Base-by-base conservation (phyloP, 2,888 invertebrate species). In the Conistra vaccinii region DNA sequence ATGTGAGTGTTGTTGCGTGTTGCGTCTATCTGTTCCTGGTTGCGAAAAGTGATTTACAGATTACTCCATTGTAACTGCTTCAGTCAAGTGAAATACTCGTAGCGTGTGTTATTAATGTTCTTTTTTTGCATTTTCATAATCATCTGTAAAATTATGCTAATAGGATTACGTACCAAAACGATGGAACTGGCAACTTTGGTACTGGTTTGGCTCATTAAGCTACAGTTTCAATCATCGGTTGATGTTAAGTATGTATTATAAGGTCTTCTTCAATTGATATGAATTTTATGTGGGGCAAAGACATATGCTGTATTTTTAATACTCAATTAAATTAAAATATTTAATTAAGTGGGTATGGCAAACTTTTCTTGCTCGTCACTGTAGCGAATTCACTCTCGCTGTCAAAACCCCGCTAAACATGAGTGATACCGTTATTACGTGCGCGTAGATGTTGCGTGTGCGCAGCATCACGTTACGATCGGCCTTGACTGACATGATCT, bases 401-500 rank as follows among this genome's bases (percentile, higher is more conserved):
- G 65, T 81, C 71, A 76, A 68, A 76, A 69, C 69, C 66, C 60
- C 84, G 74, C 51, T 78, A 23, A 85, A 66, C 73, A 84, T 74
- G 80, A 80, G 71, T 73, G 83, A 85, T 85, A 79, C 85, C 82
- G 85, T 85, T 85, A 87, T 84, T 72, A 85, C 86, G 70, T 83
- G 86, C 78, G 26, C 65, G 48, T 42, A 66, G 58, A 65, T 39
- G 69, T 84, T 86, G 85, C 87, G 84, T 86, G 77, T 9, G 73
- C 75, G 65, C 83, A 81, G 65, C 71, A 67, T 73, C 71, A 85
- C 76, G 61, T 78, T 74, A 74, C 60, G 65, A 62, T 67, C 63
- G 85, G 85, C 85, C 83, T 80, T 83, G 83, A 85, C 79, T 83
- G 83, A 85, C 80, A 82, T 82, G 83, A 85, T 85, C 78, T 85